Conservation (phyloP, 2,113 vertebrate genomes). For the Chloropsis cyanopogon region DNA sequence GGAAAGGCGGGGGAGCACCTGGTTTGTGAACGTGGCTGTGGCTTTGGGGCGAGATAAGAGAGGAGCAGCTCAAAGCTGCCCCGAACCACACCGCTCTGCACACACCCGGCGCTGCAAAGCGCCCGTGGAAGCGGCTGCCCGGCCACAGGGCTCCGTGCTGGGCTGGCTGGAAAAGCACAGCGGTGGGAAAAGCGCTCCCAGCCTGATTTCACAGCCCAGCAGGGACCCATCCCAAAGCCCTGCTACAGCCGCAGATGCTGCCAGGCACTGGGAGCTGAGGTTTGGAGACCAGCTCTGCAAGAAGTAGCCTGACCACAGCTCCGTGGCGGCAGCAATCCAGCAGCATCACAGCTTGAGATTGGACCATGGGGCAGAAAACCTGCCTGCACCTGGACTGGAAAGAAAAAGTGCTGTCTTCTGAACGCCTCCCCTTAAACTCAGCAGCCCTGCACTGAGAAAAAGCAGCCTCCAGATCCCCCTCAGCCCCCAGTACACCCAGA, state of each 20-base stretch:
- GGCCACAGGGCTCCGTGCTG: background rate
- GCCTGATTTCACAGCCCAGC: background rate
- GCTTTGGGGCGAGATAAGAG: conserved; percentile 53
- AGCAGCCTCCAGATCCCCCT: background rate
- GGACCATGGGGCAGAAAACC: background rate
- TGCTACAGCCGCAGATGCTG: background rate
- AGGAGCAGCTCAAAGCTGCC: conserved; percentile 31
- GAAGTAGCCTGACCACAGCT: background rate
- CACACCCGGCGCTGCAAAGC: background rate
- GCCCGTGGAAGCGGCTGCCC: background rate
- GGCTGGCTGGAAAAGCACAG: background rate
- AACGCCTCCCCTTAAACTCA: accelerated
- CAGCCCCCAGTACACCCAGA: background rate
- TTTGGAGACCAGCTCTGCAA: background rate
- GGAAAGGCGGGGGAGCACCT: conserved; percentile 32
- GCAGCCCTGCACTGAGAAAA: background rate
- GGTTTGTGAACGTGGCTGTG: conserved; percentile 43
- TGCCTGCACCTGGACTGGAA: background rate
- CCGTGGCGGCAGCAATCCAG: background rate
- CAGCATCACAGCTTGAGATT: background rate
- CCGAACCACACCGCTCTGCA: background rate
- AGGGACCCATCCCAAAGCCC: background rate
- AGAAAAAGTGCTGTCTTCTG: background rate
- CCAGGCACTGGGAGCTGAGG: background rate
- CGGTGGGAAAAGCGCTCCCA: accelerated